Conservation (phyloP, 2,113 vertebrate genomes). For the Calidris pugnax region DNA sequence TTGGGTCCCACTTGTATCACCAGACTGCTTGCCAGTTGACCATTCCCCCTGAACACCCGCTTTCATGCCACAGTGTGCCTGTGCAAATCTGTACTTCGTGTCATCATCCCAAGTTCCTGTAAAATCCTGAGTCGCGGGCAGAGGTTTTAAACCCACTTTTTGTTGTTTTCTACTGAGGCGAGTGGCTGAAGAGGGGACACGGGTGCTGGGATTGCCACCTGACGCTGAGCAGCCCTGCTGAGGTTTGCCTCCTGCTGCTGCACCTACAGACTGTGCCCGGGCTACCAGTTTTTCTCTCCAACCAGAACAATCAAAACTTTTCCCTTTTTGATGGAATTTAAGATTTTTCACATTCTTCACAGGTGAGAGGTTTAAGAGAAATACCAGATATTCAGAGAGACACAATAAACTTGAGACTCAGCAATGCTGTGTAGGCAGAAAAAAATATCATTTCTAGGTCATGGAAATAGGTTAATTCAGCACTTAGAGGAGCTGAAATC, state of each 20-base stretch:
- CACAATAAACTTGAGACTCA: not conserved
- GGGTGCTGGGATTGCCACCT: accelerated
- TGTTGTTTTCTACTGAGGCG: not conserved
- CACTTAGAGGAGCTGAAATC: not conserved
- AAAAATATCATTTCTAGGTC: not conserved
- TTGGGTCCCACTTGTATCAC: not conserved
- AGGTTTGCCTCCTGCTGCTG: not conserved
- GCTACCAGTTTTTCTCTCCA: not conserved
- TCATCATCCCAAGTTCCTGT: accelerated
- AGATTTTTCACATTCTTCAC: not conserved
- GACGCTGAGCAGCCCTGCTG: not conserved
- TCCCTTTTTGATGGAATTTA: not conserved
- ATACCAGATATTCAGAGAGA: not conserved
- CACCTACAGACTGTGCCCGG: accelerated
- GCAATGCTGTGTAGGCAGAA: not conserved
- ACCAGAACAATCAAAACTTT: not conserved
- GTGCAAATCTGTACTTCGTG: accelerated
- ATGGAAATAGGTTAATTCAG: not conserved
- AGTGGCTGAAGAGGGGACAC: not conserved
- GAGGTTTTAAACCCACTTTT: not conserved
- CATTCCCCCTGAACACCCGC: not conserved
- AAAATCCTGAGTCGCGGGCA: not conserved
- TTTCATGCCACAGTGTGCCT: not conserved
- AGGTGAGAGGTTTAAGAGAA: not conserved
- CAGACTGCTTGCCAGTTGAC: accelerated